Conservation (phyloP, 35 echinoderm and acorn worm species). For the Nesometra sesokonis region DNA sequence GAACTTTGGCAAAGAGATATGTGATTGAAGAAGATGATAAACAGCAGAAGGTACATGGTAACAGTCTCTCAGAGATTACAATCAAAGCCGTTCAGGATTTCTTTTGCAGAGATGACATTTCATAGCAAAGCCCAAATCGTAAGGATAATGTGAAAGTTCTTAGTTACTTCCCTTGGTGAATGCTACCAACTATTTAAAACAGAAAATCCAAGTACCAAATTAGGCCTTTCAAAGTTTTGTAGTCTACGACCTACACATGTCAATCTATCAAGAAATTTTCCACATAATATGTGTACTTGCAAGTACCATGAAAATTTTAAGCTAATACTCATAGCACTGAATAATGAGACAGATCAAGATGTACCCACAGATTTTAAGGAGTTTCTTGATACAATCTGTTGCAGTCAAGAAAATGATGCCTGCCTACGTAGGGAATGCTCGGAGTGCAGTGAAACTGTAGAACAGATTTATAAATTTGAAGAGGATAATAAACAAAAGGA, state of each 20-base stretch:
- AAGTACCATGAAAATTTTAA: too few relatives aligned
- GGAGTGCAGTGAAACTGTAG: not conserved
- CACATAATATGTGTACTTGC: too few relatives aligned
- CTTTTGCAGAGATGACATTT: constrained; percentile 22
- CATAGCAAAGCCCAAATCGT: constrained; percentile 18
- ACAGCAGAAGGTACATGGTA: not conserved
- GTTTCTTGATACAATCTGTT: constrained; percentile 2
- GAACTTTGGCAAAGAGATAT: not conserved
- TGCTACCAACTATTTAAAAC: constrained; percentile 3
- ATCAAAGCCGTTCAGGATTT: not conserved
- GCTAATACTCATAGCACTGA: not conserved
- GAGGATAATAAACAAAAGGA: not conserved
- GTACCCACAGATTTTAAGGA: not conserved
- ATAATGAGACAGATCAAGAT: not conserved
- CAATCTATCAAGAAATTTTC: too few relatives aligned
- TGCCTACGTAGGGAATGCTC: not conserved
- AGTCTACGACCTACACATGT: too few relatives aligned
- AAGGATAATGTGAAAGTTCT: constrained; percentile 17
- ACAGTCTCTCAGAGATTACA: not conserved
- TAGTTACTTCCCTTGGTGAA: constrained; percentile 18
- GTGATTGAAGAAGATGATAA: not conserved
- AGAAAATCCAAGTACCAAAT: not conserved
- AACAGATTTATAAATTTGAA: constrained; percentile 3
- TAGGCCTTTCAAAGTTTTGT: not conserved
- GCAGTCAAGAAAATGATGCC: not conserved